These are phyloP conservation scores for Sebastiscus tertius DNA, from an alignment of 2,797 vertebrate genomes.

Conservation along the genomic window DNA sequence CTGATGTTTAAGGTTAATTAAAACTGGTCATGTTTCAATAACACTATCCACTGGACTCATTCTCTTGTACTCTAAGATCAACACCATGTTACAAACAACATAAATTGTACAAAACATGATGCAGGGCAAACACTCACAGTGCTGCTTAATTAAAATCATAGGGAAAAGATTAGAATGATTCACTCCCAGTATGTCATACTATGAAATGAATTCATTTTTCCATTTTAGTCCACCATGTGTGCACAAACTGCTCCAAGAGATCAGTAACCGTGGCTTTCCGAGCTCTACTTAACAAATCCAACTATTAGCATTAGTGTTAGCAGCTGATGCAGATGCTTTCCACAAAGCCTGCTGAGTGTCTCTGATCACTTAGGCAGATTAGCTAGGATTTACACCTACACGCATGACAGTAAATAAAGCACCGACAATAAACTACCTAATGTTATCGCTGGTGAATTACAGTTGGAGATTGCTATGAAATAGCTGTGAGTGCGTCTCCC, in stretches of 20 bases:
- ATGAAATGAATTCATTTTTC: conserved; percentile 6
- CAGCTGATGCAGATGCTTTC: conserved; percentile 30
- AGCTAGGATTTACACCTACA: conserved; percentile 22
- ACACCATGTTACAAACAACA: not conserved
- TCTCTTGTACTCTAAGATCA: not conserved
- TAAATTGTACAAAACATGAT: not conserved
- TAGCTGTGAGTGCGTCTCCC: conserved; percentile 15
- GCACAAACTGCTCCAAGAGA: conserved; percentile 7
- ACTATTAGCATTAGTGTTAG: conserved; percentile 16
- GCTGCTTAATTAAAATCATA: not conserved
- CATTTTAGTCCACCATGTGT: conserved; percentile 20
- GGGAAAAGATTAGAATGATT: not conserved
- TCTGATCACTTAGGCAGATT: conserved; percentile 35
- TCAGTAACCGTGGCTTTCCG: not conserved
- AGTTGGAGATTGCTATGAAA: conserved; percentile 28
- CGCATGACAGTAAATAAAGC: conserved; percentile 23
- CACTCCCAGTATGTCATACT: not conserved
- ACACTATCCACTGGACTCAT: not conserved
- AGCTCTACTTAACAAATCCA: conserved; percentile 31
- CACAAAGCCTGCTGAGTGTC: conserved; percentile 13
- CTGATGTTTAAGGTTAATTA: conserved; percentile 2
- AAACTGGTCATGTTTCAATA: not conserved
- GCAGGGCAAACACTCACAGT: not conserved
- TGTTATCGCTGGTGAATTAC: conserved; percentile 14
- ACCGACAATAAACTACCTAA: conserved; percentile 16